Evolutionary conservation across 2,113 vertebrate species (phyloP), one percentile per base, ranked within the genome.

Genomic region (Pollachius pollachius): DNA sequence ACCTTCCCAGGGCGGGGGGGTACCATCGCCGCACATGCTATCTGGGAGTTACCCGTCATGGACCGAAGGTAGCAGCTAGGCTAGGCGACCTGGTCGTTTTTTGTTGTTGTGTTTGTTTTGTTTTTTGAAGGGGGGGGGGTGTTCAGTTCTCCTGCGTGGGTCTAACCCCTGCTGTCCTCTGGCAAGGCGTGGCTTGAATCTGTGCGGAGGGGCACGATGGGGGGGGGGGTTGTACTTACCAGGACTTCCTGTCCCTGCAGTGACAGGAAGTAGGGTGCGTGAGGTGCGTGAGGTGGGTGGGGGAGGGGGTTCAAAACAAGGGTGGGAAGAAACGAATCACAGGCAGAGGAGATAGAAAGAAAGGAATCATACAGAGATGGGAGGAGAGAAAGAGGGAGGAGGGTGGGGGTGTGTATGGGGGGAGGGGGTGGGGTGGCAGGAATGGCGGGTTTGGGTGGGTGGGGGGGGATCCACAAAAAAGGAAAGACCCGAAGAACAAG

Each of bases 171-270:
- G 88, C 87, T 89, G 88, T 83, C 77, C 81, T 81, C 70, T 74
- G 73, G 74, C 81, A 88, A 84, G 86, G 79, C 67, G 69, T 74
- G 72, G 81, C 64, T 88, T 83, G 84, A 79, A 84, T 84, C 76
- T 82, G 74, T 72, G 41, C 12, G 8, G 41, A 48, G 41, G 41
- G 41, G 11, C 2, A 9, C 52, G 52, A 17, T 12, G 41, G 41
- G 41, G 9, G 41, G 54, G 54, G 54, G 5, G 54, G 75, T 80
- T 88, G 94, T 98, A 98, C 96, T 98, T 96, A 98, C 96, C 96
- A 97, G 87, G 81, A 97, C 96, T 91, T 98, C 96, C 90, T 96
- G 4, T 7, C 30, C 96, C 96, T 97, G 96, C 91, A 78, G 78
- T 89, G 78, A 86, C 18, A 74, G 67, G 73, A 76, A 91, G 41